A percentile compares a stretch with the other conserved stretches of the same genome.
Evolutionary conservation across 2,797 vertebrate species (phyloP).

Genomic region (Sciurus vulgaris): DNA sequence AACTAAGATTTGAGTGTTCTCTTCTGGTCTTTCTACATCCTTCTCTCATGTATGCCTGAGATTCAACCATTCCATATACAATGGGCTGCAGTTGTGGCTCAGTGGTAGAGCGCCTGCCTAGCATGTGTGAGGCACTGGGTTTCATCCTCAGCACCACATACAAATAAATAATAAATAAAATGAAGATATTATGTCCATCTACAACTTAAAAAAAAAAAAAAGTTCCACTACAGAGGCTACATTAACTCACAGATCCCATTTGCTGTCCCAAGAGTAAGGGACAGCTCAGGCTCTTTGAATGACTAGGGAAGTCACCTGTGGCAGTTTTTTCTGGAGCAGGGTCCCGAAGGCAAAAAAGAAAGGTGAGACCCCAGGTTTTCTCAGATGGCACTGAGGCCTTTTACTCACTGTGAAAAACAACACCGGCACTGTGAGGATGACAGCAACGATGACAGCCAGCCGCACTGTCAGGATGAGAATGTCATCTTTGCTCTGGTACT

Average conservation of each 20-base stretch:
- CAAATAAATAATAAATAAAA: too few species aligned
- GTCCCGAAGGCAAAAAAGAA: accelerated
- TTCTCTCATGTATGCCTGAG: background rate
- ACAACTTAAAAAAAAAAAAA: background rate
- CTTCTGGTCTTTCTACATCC: background rate
- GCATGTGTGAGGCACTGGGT: too few species aligned
- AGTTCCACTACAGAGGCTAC: background rate
- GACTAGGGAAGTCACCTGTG: background rate
- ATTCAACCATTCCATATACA: background rate
- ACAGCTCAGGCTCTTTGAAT: background rate
- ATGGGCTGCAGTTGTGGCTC: too few species aligned
- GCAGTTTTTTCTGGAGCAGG: background rate
- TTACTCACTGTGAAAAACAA: constrained; percentile 91
- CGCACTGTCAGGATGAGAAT: constrained; percentile 89
- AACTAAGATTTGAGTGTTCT: background rate
- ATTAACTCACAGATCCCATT: background rate
- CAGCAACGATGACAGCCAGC: constrained; percentile 89
- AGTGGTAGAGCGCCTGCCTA: too few species aligned
- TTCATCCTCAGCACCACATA: too few species aligned
- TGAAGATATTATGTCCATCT: too few species aligned
- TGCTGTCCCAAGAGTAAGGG: background rate
- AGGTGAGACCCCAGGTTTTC: background rate
- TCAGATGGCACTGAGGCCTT: accelerated
- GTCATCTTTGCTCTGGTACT: constrained; percentile 88
- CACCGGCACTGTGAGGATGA: constrained; percentile 90